These are phyloP conservation scores for Prunella fulvescens DNA, from an alignment of 2,113 vertebrate species.

Conservation along the genomic window DNA sequence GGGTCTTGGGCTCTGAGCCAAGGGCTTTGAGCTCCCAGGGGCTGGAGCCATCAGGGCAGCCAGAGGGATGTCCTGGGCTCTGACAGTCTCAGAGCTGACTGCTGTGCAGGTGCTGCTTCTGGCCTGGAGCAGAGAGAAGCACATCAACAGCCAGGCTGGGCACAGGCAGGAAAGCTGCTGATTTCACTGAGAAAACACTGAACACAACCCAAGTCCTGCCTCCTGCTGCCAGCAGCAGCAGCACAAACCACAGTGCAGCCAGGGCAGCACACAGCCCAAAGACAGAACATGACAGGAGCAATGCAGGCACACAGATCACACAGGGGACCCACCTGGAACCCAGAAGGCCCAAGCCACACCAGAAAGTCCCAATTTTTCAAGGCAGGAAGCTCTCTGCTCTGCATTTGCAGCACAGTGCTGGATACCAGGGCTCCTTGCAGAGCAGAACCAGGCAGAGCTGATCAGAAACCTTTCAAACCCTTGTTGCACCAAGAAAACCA, in stretches of 20 bases:
- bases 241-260: background rate
- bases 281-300: background rate
- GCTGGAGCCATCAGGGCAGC: too few species aligned
- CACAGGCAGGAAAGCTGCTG: background rate
- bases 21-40: too few species aligned
- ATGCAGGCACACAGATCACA: background rate
- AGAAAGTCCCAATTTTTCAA: background rate
- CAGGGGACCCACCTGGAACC: background rate
- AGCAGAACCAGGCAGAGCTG: background rate
- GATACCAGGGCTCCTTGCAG: background rate
- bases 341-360: background rate
- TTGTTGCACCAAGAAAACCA: background rate
- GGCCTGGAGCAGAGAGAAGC: background rate
- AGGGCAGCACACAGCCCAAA: background rate
- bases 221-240: background rate
- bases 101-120: background rate
- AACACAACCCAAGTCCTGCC: background rate
- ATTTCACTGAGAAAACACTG: background rate
- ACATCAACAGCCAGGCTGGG: background rate
- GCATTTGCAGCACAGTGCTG: background rate
- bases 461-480: background rate
- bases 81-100: background rate
- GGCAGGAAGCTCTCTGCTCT: background rate
- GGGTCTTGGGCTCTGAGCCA: too few species aligned
- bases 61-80: too few species aligned